Evolutionary conservation across 1,140 invertebrate genomes (phyloP).

Genomic region (Cryptotermes secundus): DNA sequence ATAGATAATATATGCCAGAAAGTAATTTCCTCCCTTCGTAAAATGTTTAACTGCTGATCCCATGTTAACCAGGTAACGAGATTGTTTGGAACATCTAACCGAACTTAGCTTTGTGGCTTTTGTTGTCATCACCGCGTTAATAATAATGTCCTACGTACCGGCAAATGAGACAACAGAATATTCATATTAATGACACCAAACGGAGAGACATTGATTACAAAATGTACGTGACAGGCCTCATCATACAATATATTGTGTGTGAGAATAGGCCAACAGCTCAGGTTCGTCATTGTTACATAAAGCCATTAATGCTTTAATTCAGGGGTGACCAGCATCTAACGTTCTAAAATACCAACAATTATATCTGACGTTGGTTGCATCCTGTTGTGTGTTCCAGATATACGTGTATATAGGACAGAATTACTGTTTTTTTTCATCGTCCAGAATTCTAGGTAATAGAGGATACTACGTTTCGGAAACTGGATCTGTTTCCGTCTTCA

Average conservation of each 20-base stretch:
- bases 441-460: too few relatives aligned
- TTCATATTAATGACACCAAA: conserved; percentile 8
- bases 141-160: background rate
- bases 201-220: conserved; percentile 7
- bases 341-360: too few relatives aligned
- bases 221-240: background rate
- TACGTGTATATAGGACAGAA: too few relatives aligned
- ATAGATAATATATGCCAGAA: background rate
- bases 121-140: background rate
- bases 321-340: background rate
- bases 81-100: background rate
- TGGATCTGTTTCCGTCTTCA: too few relatives aligned
- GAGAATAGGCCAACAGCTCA: background rate
- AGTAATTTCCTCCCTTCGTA: background rate
- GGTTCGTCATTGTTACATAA: conserved; percentile 7
- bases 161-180: background rate
- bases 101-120: background rate
- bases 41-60: background rate
- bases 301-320: background rate
- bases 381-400: too few relatives aligned
- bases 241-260: background rate
- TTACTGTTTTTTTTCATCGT: too few relatives aligned
- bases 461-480: too few relatives aligned
- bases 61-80: background rate
- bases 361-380: too few relatives aligned